A percentile compares a stretch with the other conserved stretches of the same genome.
phyloP scores from a whole-genome alignment of 2,888 invertebrate genomes.

The Pristionchus exspectatus region DNA sequence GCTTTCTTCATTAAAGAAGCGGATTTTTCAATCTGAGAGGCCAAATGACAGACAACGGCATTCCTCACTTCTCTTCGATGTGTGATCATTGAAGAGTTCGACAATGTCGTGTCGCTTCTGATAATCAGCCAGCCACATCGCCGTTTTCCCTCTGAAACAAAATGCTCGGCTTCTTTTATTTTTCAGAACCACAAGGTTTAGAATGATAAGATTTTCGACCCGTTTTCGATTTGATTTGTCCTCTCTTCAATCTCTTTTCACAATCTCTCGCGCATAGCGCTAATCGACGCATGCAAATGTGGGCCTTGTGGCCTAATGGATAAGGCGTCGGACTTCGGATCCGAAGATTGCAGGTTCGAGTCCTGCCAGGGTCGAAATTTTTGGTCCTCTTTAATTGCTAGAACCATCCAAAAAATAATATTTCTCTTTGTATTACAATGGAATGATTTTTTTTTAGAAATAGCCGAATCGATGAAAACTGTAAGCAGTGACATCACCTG shows the following conservation, averaged over 20 bases:
- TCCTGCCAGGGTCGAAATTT: conserved; percentile 59
- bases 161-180: too few species aligned
- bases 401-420: too few species aligned
- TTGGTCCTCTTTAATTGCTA: not conserved
- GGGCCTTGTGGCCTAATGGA: conserved; percentile 77
- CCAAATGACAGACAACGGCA: not conserved
- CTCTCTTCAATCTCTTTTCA: not conserved
- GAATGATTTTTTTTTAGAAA: not conserved
- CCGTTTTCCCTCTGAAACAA: conserved; percentile 46
- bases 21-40: too few species aligned
- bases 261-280: not conserved
- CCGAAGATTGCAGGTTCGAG: conserved; percentile 71
- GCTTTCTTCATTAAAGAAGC: too few species aligned
- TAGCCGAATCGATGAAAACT: not conserved
- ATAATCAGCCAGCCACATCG: conserved; percentile 60
- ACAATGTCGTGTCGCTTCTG: conserved; percentile 59
- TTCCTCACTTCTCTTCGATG: conserved; percentile 51
- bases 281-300: too few species aligned
- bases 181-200: not conserved
- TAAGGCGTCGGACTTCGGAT: conserved; percentile 78
- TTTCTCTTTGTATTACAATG: not conserved
- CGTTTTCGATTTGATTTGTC: too few species aligned
- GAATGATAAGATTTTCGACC: not conserved
- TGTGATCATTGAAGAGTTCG: conserved; percentile 60
- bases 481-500: not conserved